Evolutionary conservation across 1,140 invertebrate genomes (phyloP).

Genomic region (Drosophila fuyamai): DNA sequence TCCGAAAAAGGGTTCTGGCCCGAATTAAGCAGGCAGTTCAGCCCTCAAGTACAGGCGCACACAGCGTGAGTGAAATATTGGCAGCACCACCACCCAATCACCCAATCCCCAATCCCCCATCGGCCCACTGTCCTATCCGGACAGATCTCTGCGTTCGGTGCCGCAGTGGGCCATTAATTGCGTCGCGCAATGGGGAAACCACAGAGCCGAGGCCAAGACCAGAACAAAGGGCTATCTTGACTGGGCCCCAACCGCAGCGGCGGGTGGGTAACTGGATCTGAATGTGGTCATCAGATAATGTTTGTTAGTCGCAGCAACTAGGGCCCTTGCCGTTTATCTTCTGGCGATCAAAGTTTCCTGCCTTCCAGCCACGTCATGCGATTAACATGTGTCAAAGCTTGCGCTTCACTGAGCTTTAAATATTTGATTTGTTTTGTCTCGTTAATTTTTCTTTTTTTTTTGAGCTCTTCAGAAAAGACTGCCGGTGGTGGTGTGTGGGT

Average conservation of each 20-base stretch:
- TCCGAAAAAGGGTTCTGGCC: conserved; percentile 44
- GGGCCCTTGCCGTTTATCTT: conserved; percentile 41
- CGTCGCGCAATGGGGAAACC: conserved; percentile 54
- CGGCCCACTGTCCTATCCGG: conserved; percentile 8
- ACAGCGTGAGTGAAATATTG: conserved; percentile 38
- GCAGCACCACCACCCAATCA: conserved; percentile 23
- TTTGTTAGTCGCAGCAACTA: conserved; percentile 43
- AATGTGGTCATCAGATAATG: conserved; percentile 50
- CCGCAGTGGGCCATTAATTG: conserved; percentile 57
- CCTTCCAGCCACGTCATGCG: conserved; percentile 1
- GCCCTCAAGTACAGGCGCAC: conserved; percentile 41
- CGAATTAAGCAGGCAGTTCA: conserved; percentile 61
- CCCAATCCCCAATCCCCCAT: conserved; percentile 4
- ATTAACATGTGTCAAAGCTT: conserved; percentile 78
- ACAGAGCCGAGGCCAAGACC: conserved; percentile 50
- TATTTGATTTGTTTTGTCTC: conserved; percentile 76
- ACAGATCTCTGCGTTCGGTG: conserved; percentile 16
- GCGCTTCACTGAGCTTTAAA: conserved; percentile 80
- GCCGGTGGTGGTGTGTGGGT: neutral
- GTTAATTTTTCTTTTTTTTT: conserved; percentile 1
- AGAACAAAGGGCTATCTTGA: conserved; percentile 60
- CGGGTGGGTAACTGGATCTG: conserved; percentile 29
- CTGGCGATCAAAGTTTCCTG: conserved; percentile 32
- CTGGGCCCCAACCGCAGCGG: conserved; percentile 9
- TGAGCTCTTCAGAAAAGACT: neutral